Base-by-base conservation (phyloP, 2,113 vertebrate genomes). In the Sardina pilchardus region DNA sequence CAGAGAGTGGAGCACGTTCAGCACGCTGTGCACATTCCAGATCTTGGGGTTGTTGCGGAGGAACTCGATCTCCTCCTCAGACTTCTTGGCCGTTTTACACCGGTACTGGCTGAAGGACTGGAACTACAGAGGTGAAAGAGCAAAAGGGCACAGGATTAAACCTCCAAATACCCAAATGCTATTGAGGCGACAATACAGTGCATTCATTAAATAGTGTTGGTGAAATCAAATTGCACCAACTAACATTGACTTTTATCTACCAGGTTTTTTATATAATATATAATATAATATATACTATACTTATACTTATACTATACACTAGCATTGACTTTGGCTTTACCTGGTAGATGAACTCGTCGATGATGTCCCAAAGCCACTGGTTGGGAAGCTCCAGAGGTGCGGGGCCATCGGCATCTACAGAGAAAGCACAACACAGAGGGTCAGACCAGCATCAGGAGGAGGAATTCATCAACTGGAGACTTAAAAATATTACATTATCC, bases 351-450 rank as follows among this genome's bases (percentile, higher is more conserved):
- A 99, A 99, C 90, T 99, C 98, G 92, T 99, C 98, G 0, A 99
- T 99, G 85, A 99, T 99, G 92, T 99, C 98, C 98, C 98, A 99
- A 6, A 99, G 96, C 98, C 98, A 99, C 89, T 99, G 98, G 93
- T 99, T 99, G 53, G 98, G 98, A 8, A 99, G 95, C 87, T 99
- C 98, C 83, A 99, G 91, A 24, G 98, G 98, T 85, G 98, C 98
- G 0, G 98, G 98, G 1, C 98, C 98, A 92, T 99, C 98, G 82
- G 98, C 98, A 95, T 99, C 98, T 99, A 91, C 91, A 4, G 84
- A 56, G 88, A 85, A 56, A 59, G 19, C 53, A 59, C 53, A 59
- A 50, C 53, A 59, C 53, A 4, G 53, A 17, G 9, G 48, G 48
- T 50, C 16, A 50, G 48, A 50, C 3, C 48, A 50, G 19, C 4